A percentile compares a stretch with the other conserved stretches of the same genome.
Conservation (phyloP, 2,888 invertebrate genomes). For the Microplitis deprimator region DNA sequence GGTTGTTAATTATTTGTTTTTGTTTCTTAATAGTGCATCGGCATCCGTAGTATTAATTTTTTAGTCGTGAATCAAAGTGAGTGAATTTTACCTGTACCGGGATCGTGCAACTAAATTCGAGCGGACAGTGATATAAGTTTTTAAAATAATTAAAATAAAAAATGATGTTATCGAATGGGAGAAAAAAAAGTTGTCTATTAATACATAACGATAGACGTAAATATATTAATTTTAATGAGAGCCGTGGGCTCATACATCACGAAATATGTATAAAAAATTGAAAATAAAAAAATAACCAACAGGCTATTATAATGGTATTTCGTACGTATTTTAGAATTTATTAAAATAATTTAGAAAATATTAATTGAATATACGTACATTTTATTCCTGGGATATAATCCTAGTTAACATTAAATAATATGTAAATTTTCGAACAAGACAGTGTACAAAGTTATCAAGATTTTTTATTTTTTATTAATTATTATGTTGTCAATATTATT, state of each 20-base stretch:
- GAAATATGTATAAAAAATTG: constrained; percentile 51
- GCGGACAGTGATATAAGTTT: constrained; percentile 43
- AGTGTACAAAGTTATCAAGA: constrained; percentile 58
- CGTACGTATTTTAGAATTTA: constrained; percentile 35
- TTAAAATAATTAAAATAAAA: constrained; percentile 19
- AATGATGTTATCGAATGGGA: background rate
- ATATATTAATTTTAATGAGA: constrained; percentile 39
- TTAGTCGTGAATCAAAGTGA: constrained; percentile 29
- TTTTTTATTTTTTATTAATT: constrained; percentile 48
- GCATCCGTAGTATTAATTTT: constrained; percentile 49
- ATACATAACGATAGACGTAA: constrained; percentile 23
- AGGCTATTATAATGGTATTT: constrained; percentile 30
- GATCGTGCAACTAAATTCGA: constrained; percentile 54
- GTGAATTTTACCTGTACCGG: constrained; percentile 39
- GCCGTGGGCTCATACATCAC: constrained; percentile 33
- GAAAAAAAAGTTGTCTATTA: constrained; percentile 21
- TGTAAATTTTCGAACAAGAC: constrained; percentile 55
- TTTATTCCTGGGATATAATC: constrained; percentile 47
- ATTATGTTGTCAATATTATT: constrained; percentile 44
- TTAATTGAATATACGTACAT: constrained; percentile 39
- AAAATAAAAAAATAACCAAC: constrained; percentile 27
- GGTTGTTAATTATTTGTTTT: constrained; percentile 31
- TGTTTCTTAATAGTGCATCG: constrained; percentile 50
- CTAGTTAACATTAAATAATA: constrained; percentile 48
- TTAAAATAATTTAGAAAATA: constrained; percentile 21